Evolutionary conservation across 2,113 vertebrate species (phyloP), one percentile per base, ranked within the genome.

Genomic region (Lethenteron reissneri): DNA sequence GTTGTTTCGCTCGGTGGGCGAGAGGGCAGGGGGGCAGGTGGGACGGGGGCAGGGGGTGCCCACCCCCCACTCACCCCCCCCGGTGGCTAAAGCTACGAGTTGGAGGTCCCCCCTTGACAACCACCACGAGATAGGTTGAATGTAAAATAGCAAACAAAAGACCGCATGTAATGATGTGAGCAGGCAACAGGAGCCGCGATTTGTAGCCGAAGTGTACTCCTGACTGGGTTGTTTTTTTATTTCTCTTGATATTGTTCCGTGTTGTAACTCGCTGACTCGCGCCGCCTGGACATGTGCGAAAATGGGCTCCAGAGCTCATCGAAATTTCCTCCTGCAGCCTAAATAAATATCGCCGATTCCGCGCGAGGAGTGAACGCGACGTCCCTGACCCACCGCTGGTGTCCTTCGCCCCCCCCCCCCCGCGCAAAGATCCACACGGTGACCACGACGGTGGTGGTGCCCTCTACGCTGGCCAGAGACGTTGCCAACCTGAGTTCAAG

Each of bases 381-480:
- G 41, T 41, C 41, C 41, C 6, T 41, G 12, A 21, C 70, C 70
- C n/a, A 12, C 19, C 57, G n/a, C 15, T 14, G 14, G 17, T 57
- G 12, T 13, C 70, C 4, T 8, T 14, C 14, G 6, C 15, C 57
- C 21, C 14, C n/a, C n/a, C 14, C 8, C 70, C 70, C 70, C 8
- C 11, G 9, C 9, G 14, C 11, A 15, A 15, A 87, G 85, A 83
- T 84, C 62, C 85, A 86, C 76, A 87, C 86, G 0, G 83, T 86
- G 70, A 58, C 82, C 69, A 87, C 84, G 73, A 81, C 78, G 70
- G 77, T 82, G 10, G 71, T 78, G 0, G 78, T 81, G 0, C 2
- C 76, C 2, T n/a, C 74, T 11, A 3, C 17, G 10, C 57, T 2
- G 41, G 69, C 15, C 2, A 74, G 73, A 10, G 41, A 41, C 41